Evolutionary conservation across 2,888 invertebrate species (phyloP).

Genomic region (Onchidella celtica): DNA sequence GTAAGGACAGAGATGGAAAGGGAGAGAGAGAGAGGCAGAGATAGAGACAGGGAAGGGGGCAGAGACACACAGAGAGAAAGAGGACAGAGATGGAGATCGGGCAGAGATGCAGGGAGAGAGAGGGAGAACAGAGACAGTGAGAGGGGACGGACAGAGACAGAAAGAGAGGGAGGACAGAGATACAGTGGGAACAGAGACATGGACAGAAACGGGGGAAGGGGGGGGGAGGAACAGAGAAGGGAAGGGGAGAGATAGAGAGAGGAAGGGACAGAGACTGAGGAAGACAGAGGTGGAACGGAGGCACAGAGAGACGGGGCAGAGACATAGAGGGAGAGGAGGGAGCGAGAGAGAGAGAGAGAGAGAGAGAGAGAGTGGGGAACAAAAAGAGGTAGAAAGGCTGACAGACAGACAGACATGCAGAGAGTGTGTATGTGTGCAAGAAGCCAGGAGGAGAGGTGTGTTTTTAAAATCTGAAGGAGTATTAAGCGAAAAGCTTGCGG

Average conservation of each 20-base stretch:
- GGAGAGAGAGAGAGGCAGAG: background rate
- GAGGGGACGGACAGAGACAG: too few species aligned
- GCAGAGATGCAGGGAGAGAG: background rate
- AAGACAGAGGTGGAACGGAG: background rate
- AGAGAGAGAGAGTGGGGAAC: background rate
- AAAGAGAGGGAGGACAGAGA: background rate
- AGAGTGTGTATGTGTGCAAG: too few species aligned
- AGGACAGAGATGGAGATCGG: background rate
- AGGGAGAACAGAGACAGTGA: background rate
- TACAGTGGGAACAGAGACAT: background rate
- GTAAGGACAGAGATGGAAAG: background rate
- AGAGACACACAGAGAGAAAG: constrained; percentile 4
- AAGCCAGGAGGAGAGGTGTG: too few species aligned
- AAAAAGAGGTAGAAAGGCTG: background rate
- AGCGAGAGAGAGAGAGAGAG: constrained; percentile 2
- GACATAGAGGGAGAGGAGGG: background rate
- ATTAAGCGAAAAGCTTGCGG: too few species aligned
- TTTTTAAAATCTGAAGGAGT: too few species aligned
- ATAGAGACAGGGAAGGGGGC: background rate
- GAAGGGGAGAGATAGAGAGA: background rate
- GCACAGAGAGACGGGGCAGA: background rate
- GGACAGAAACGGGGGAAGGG: background rate
- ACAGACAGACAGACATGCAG: too few species aligned
- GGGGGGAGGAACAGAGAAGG: background rate
- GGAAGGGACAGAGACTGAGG: background rate